Base-by-base conservation (phyloP, 1,140 invertebrate genomes). In the Globodera rostochiensis region DNA sequence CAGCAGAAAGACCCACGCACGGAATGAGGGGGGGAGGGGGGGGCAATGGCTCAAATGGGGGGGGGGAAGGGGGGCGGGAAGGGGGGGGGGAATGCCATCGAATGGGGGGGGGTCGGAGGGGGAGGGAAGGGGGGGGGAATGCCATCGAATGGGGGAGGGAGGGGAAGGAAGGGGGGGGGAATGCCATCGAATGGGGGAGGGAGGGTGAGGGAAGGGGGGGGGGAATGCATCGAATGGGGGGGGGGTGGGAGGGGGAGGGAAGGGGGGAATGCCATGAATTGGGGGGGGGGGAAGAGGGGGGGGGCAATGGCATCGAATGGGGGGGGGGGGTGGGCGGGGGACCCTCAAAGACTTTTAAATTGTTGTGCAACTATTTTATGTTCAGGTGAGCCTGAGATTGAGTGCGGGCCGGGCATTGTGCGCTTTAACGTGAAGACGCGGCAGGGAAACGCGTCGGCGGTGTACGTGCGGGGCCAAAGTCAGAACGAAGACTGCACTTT, bases 381-480 rank as follows among this genome's bases (percentile, higher is more conserved):
- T 50, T 83, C 47, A 89, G 88, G 82, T 60, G 84, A 89, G 60
- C 88, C 88, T 8, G 85, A 83, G 67, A 88, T 89, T 57, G 75
- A 86, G 50, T 89, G 88, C 50, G 83, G 81, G 8, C 78, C 83
- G 25, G 87, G 86, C 53, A 74, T 77, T 21, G 87, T 89, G 36
- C 69, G 78, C 53, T 82, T 89, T 60, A 81, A 73, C 46, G 84
- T 90, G 21, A 70, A 82, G n/a, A 89, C 89, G 46, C 64, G 49
- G 11, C 85, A 89, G 64, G 82, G 80, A 50, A 74, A 76, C 15
- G 81, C 87, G 6, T 84, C 86, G 11, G 73, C 86, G 71, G 83
- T 89, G 25, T 89, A 86, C 79, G 88, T 85, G 6, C 87, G 89
- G 77, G 88, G 88, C 19, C 86, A 89, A 47, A 87, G 81, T 60